Evolutionary conservation across 64 coral and sea anemone genomes (phyloP).

Genomic region (Anthopleura sola): DNA sequence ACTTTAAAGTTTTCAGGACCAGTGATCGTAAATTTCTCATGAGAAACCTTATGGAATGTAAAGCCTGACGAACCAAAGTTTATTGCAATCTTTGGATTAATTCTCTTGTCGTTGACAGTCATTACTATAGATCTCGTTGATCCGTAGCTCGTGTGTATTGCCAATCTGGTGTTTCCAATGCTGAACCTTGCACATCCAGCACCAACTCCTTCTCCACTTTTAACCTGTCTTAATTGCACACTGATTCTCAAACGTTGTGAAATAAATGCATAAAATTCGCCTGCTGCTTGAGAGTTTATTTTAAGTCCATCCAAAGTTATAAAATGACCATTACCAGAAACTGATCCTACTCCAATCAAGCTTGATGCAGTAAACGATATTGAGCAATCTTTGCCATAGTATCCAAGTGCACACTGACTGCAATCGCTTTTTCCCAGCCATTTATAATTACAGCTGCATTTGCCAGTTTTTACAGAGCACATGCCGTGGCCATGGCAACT

Average conservation of each 20-base stretch:
- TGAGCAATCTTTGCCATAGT: constrained; percentile 74
- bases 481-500: constrained; percentile 69
- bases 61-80: constrained; percentile 69
- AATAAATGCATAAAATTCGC: constrained; percentile 65
- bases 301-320: constrained; percentile 73
- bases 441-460: constrained; percentile 50
- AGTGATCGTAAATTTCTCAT: constrained; percentile 46
- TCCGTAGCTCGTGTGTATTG: constrained; percentile 82
- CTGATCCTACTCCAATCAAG: constrained; percentile 29
- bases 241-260: constrained; percentile 54
- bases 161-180: constrained; percentile 14
- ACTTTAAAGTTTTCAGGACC: constrained; percentile 82
- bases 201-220: constrained; percentile 21
- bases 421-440: constrained; percentile 73
- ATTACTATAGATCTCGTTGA: constrained; percentile 37
- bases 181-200: constrained; percentile 55
- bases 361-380: constrained; percentile 22
- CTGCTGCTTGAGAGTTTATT: constrained; percentile 52
- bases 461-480: constrained; percentile 46
- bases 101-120: constrained; percentile 48
- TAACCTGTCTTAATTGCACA: constrained; percentile 76
- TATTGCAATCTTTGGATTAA: constrained; percentile 44
- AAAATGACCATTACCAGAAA: constrained; percentile 81
- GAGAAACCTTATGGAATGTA: constrained; percentile 54
- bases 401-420: constrained; percentile 66